Base-by-base conservation (phyloP, 2,113 vertebrate species). In the Lampris megalopsis region DNA sequence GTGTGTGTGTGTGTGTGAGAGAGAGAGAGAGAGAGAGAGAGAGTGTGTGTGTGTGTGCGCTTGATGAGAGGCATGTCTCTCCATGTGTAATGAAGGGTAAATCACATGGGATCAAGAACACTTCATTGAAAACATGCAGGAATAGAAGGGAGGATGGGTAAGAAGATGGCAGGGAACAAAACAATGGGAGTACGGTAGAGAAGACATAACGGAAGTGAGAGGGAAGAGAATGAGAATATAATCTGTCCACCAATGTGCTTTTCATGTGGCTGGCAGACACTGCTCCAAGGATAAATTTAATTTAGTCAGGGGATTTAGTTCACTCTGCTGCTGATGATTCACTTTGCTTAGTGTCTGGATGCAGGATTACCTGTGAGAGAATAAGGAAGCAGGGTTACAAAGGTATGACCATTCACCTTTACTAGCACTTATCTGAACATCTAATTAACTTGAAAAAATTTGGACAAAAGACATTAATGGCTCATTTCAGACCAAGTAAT, bases 281-380 rank as follows among this genome's bases (percentile, higher is more conserved):
- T 77, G 85, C 83, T 75, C 68, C 83, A 85, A 89, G 81, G 88
- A 86, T 88, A 90, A 77, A 88, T 88, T 89, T 87, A 86, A 86
- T 91, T 90, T 85, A 81, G 84, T 83, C 80, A 4, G 63, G 73
- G 82, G 87, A 88, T 88, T 89, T 84, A 86, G 66, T 67, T 68
- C 80, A 84, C 85, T 86, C 80, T 82, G 42, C 41, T 47, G 36
- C 67, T 77, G 76, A 80, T 48, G 9, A 48, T 48, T 9, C 47
- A 5, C 80, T 90, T 83, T 86, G 67, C 77, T 82, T 82, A 75
- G 75, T 49, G 66, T 81, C 53, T 61, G 48, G 59, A 75, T 87
- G 72, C 67, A 35, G 67, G 68, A 11, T 43, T 74, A 63, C 52
- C 60, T 49, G 9, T 37, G 47, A 73, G 78, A 67, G 61, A 59